Evolutionary conservation across 2,888 invertebrate species (phyloP), one percentile per base, ranked within the genome.

Genomic region (Drosophila paucipuncta): DNA sequence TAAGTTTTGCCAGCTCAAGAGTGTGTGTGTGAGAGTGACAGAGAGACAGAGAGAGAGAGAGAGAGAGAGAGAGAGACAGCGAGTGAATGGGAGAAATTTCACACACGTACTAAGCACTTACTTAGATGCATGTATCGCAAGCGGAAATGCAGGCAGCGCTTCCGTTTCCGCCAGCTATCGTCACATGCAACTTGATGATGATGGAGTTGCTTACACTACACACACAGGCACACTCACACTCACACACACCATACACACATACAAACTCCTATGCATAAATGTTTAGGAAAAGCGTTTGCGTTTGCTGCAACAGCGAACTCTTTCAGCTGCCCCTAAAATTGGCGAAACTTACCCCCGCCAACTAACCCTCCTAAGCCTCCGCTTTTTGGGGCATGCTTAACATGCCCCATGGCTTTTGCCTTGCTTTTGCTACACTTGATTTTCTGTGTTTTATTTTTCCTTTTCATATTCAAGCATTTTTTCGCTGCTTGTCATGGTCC

Each of bases 1-100:
- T 97, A 92, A 97, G 96, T 85, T 75, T 59, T 68, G 69, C 47
- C 47, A 47, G 37, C 47, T 25, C 66, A 64, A 50, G 64, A 16
- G 35, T 35, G 35, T 43, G 22, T 72, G 53, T 47, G 37, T 1
- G 28, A 25, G 47, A 47, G 43, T 6, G 55, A 2, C 33, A 6
- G 25, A n/a, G 31, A 1, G 31, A 7, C 7, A 30, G 30, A 1
- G 7, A 30, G 55, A 13, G 30, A 4, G 16, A 25, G 31, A 25
- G n/a, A 50, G 28, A 50, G 16, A 13, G 41, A 11, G 35, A 39
- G 18, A 25, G 0, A 28, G 22, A 22, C 22, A 6, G 16, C 10
- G 47, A 37, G 18, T 7, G 18, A 47, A 4, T 2, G 25, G 47
- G 47, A 47, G 25, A 28, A 47, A 47, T 47, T 47, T 47, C 16